Evolutionary conservation across 2,797 vertebrate species (phyloP).

Genomic region (Phaenicophaeus curvirostris): DNA sequence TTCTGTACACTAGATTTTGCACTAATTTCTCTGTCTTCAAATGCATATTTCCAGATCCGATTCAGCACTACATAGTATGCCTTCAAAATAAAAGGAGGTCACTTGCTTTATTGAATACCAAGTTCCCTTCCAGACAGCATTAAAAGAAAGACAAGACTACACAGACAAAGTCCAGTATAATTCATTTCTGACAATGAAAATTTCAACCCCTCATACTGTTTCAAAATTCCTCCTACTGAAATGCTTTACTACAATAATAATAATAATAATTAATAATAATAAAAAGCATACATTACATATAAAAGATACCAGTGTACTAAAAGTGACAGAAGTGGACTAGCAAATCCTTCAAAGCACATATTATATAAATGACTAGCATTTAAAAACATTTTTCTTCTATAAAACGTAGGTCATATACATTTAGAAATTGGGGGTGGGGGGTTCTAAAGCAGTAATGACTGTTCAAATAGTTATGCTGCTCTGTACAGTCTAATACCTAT

Average conservation of each 20-base stretch:
- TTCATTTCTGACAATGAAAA: constrained; percentile 89
- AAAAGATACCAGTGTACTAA: constrained; percentile 93
- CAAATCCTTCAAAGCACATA: constrained; percentile 84
- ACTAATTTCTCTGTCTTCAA: constrained; percentile 64
- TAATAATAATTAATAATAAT: constrained; percentile 84
- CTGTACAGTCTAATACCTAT: constrained; percentile 75
- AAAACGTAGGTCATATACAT: constrained; percentile 83
- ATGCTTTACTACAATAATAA: constrained; percentile 89
- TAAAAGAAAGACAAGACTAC: constrained; percentile 85
- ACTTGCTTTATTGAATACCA: constrained; percentile 80
- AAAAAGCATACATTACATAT: constrained; percentile 95
- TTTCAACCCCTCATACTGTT: constrained; percentile 83
- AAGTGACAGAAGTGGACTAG: constrained; percentile 86
- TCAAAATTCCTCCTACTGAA: constrained; percentile 92
- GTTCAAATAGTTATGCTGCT: constrained; percentile 77
- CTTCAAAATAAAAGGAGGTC: constrained; percentile 79
- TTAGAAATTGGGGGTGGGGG: constrained; percentile 75
- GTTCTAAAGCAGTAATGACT: constrained; percentile 77
- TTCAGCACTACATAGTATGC: constrained; percentile 77
- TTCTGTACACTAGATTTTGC: constrained; percentile 73
- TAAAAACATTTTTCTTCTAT: constrained; percentile 83
- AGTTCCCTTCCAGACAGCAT: constrained; percentile 78
- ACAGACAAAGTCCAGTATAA: constrained; percentile 87
- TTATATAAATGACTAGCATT: constrained; percentile 85
- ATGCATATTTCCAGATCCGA: constrained; percentile 71